phyloP scores from a whole-genome alignment of 1,140 invertebrate species.

The Brachionus sp. region DNA sequence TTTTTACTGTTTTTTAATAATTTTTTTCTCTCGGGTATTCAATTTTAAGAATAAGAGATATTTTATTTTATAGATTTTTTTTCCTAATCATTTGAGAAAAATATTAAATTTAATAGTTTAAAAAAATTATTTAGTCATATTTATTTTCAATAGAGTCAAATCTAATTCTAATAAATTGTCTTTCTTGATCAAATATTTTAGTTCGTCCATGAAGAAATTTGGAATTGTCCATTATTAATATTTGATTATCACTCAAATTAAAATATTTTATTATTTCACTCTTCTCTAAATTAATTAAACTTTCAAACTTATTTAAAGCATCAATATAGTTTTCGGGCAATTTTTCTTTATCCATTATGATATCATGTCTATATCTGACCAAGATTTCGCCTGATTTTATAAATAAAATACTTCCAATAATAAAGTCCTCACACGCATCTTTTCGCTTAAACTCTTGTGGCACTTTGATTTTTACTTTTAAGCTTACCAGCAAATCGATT shows the following conservation, averaged over 20 bases:
- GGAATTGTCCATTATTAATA: slow-evolving; percentile 16
- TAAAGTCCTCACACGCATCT: neutral
- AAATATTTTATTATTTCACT: neutral
- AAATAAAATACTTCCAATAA: neutral
- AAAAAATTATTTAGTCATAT: neutral
- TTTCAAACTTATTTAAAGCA: slow-evolving; percentile 30
- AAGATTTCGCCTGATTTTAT: neutral
- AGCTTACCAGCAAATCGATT: neutral
- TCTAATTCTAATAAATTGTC: slow-evolving; percentile 38
- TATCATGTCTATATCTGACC: slow-evolving; percentile 22
- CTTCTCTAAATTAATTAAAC: slow-evolving; percentile 23
- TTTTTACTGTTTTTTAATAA: too few relatives aligned
- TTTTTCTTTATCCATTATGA: neutral
- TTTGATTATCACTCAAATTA: neutral
- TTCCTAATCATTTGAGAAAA: too few relatives aligned
- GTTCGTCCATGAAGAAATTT: slow-evolving; percentile 25
- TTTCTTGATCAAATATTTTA: slow-evolving; percentile 2
- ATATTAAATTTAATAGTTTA: neutral
- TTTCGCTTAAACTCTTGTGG: slow-evolving; percentile 24
- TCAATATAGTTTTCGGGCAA: neutral
- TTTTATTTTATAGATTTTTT: too few relatives aligned
- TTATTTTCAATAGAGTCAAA: neutral
- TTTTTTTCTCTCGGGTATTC: too few relatives aligned
- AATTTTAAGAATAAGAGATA: too few relatives aligned
- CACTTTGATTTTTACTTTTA: slow-evolving; percentile 3